Evolutionary conservation across 2,888 invertebrate genomes (phyloP).

Genomic region (Epinotia ramella): DNA sequence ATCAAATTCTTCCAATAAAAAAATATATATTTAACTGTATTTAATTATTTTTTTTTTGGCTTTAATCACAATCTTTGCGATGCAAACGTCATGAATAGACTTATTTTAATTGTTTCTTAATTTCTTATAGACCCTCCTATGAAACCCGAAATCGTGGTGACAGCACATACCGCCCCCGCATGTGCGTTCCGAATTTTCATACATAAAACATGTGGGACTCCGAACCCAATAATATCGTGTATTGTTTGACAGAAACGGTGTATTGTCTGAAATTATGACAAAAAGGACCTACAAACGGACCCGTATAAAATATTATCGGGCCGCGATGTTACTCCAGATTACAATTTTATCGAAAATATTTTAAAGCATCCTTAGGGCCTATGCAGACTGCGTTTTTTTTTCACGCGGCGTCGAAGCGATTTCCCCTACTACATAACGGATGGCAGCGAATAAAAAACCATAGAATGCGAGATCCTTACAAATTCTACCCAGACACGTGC

Average conservation of each 20-base stretch:
- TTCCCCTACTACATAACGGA: too few relatives aligned
- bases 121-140: not conserved
- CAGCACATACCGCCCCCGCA: slow-evolving; percentile 51
- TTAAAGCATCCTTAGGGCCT: not conserved
- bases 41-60: too few relatives aligned
- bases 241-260: slow-evolving; percentile 73
- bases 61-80: too few relatives aligned
- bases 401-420: too few relatives aligned
- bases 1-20: too few relatives aligned
- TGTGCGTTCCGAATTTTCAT: slow-evolving; percentile 67
- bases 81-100: too few relatives aligned
- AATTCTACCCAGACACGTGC: too few relatives aligned
- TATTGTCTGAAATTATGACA: slow-evolving; percentile 72
- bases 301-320: slow-evolving; percentile 43
- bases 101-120: too few relatives aligned
- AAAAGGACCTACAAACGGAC: slow-evolving; percentile 56
- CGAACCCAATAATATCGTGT: slow-evolving; percentile 72
- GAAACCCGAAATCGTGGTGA: slow-evolving; percentile 7
- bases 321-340: slow-evolving; percentile 27
- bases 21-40: too few relatives aligned
- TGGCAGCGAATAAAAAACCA: too few relatives aligned
- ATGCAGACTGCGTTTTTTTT: too few relatives aligned
- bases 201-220: slow-evolving; percentile 73
- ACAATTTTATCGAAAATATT: slow-evolving; percentile 8
- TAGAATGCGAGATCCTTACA: too few relatives aligned